phyloP scores from a whole-genome alignment of 1,140 invertebrate genomes.

The Lordiphosa collinella region DNA sequence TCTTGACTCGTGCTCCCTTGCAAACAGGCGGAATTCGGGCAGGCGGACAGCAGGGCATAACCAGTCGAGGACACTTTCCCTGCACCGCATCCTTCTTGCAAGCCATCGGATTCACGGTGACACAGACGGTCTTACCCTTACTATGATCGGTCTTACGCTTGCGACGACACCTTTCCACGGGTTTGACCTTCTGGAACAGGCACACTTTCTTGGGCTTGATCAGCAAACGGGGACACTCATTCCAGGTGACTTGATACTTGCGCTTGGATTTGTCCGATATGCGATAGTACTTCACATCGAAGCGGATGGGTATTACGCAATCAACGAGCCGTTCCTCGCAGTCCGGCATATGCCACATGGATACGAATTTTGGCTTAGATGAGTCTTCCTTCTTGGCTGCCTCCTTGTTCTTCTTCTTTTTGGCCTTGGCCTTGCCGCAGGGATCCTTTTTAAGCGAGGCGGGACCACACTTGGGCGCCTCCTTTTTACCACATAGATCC shows the following conservation, averaged over 20 bases:
- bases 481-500: background rate
- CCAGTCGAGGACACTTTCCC: slow-evolving; percentile 23
- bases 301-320: slow-evolving; percentile 6
- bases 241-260: slow-evolving; percentile 60
- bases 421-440: background rate
- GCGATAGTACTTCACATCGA: slow-evolving; percentile 45
- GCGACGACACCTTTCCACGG: slow-evolving; percentile 28
- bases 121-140: background rate
- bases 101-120: background rate
- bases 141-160: slow-evolving; percentile 5
- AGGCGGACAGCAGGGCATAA: slow-evolving; percentile 32
- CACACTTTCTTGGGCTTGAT: slow-evolving; percentile 64
- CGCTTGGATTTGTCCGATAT: slow-evolving; percentile 54
- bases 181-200: slow-evolving; percentile 13
- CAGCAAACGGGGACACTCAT: slow-evolving; percentile 50
- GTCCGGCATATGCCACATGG: slow-evolving; percentile 29
- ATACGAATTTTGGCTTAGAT: background rate
- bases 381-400: background rate
- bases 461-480: background rate
- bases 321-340: slow-evolving; percentile 10
- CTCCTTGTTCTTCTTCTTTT: background rate
- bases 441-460: background rate
- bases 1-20: background rate
- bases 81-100: background rate
- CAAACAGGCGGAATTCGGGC: slow-evolving; percentile 25